Evolutionary conservation across 2,888 invertebrate species (phyloP).

Genomic region (Teleiodes luculella): DNA sequence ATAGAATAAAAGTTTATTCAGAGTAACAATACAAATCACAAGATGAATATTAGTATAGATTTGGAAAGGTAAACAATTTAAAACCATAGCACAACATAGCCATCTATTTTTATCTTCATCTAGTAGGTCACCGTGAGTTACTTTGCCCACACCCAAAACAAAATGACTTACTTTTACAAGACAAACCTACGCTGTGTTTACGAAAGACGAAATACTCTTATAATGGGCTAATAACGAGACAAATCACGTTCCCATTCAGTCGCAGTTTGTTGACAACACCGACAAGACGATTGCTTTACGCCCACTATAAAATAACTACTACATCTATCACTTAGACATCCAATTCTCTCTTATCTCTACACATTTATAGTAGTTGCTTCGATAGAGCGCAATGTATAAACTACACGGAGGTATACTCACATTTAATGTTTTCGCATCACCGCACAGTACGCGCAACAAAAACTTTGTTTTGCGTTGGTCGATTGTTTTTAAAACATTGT

Average conservation of each 20-base stretch:
- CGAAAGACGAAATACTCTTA: constrained; percentile 17
- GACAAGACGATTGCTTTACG: background rate
- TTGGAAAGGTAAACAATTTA: too few relatives aligned
- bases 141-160: background rate
- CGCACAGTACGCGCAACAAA: background rate
- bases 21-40: too few relatives aligned
- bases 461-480: background rate
- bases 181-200: constrained; percentile 14
- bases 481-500: constrained; percentile 1
- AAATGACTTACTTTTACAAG: background rate
- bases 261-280: constrained; percentile 8
- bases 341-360: background rate
- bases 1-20: too few relatives aligned
- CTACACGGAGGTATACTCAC: background rate
- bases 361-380: background rate
- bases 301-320: background rate
- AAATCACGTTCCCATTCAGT: constrained; percentile 9
- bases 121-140: background rate
- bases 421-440: background rate
- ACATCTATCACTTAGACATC: background rate
- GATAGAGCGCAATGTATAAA: background rate
- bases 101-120: background rate
- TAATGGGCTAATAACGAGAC: constrained; percentile 17
- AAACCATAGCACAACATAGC: background rate
- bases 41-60: too few relatives aligned